Evolutionary conservation across 2,113 vertebrate species (phyloP), one percentile per base, ranked within the genome.

Genomic region (Cyrtonyx montezumae): DNA sequence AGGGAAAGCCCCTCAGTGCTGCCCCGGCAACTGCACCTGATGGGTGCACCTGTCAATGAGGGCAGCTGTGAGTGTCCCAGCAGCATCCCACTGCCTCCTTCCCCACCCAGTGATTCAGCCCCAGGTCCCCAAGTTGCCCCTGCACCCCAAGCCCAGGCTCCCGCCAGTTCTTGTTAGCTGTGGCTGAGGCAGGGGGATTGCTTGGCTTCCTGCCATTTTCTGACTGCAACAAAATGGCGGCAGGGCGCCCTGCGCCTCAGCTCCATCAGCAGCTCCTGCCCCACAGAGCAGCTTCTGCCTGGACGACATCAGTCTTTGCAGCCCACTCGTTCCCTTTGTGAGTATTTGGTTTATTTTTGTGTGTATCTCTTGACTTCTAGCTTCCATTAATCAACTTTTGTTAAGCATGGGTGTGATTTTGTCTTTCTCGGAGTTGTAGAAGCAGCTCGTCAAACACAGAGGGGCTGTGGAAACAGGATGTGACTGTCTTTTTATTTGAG

Each of bases 251-350:
- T 17, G 30, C 6, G 34, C 34, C 15, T 74, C 15, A 34, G 34
- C 5, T 62, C 28, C 62, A 48, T 59, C 26, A 48, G 32, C 13
- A 40, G 19, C 26, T 82, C 46, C 34, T 73, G 22, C 34, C 30
- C 15, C 14, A 30, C 4, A 37, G 13, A 25, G 45, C n/a, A 14
- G 30, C 53, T 62, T 53, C 30, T 26, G 11, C 8, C 18, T 62
- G 77, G 34, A 23, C 65, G 51, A 37, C 59, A 42, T 13, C 9
- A 32, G 13, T 17, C 18, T 12, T 61, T 66, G 45, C 21, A 48
- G 26, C 15, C 6, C 4, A 2, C 8, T 55, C 32, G 4, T 9
- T 69, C 8, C 7, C 8, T 22, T n/a, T 7, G 3, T 0, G 4
- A 28, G 21, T 22, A 9, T 69, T 10, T 58, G 26, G 23, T 43